These are phyloP conservation scores for Watersipora subatra DNA, from an alignment of 1,140 invertebrate species.

Conservation along the genomic window DNA sequence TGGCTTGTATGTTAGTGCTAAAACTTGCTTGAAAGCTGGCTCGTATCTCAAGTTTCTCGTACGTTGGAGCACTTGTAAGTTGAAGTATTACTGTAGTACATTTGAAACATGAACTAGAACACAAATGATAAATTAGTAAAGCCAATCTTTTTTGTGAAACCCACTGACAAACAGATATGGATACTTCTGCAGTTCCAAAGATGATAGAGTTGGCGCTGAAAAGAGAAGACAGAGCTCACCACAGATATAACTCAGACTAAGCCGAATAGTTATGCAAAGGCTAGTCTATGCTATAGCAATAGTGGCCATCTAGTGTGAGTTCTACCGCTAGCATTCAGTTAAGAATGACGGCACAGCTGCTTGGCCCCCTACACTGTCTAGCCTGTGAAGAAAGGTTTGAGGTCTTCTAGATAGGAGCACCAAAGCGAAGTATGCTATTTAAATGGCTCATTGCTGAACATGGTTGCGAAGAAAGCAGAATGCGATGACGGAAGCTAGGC, in stretches of 20 bases:
- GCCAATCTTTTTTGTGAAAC: too few species aligned
- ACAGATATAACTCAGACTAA: not conserved
- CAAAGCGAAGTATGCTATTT: not conserved
- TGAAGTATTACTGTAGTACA: too few species aligned
- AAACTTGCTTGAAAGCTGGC: too few species aligned
- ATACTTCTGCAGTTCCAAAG: too few species aligned
- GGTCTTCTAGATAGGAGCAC: not conserved
- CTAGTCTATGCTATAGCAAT: not conserved
- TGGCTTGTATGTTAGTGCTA: too few species aligned
- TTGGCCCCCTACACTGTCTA: not conserved
- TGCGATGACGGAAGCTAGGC: not conserved
- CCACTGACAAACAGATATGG: too few species aligned
- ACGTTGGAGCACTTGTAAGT: too few species aligned
- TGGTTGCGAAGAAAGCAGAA: not conserved
- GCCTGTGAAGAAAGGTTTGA: not conserved
- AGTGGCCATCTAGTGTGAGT: not conserved
- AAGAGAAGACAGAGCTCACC: not conserved
- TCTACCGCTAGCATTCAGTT: not conserved
- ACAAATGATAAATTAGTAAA: too few species aligned
- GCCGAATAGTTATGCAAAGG: not conserved
- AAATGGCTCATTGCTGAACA: not conserved
- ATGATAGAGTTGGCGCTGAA: too few species aligned
- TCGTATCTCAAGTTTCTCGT: too few species aligned
- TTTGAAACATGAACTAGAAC: too few species aligned
- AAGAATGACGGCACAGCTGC: not conserved